Evolutionary conservation across 37 sponge, comb jelly and placozoan species (phyloP).

Genomic region (Theonella swinhoei): DNA sequence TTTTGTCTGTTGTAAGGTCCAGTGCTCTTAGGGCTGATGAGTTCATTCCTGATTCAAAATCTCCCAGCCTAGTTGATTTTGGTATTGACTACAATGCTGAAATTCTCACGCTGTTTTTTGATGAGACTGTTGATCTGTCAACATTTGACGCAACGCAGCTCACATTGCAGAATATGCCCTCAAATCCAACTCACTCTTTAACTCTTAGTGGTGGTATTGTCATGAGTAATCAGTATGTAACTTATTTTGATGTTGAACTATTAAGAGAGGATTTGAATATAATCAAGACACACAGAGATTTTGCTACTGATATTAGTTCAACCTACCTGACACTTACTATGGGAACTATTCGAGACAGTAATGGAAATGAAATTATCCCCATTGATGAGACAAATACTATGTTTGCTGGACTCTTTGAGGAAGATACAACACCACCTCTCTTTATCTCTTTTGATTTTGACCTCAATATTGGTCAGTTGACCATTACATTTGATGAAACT

Average conservation of each 20-base stretch:
- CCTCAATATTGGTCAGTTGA: conserved; percentile 59
- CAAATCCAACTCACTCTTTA: conserved; percentile 11
- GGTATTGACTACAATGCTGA: conserved; percentile 60
- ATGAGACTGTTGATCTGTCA: conserved; percentile 63
- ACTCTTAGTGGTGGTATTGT: conserved; percentile 78
- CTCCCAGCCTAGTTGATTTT: conserved; percentile 46
- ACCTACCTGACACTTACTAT: conserved; percentile 66
- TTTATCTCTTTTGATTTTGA: conserved; percentile 67
- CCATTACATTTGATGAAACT: conserved; percentile 83
- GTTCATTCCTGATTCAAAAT: conserved; percentile 50
- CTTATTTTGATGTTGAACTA: conserved; percentile 45
- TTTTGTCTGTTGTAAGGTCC: conserved; percentile 47
- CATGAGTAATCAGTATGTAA: conserved; percentile 30
- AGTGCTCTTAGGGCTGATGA: conserved; percentile 54
- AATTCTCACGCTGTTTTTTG: conserved; percentile 63
- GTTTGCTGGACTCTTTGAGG: conserved; percentile 8
- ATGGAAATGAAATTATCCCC: conserved; percentile 46
- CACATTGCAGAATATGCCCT: conserved; percentile 43
- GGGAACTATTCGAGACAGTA: conserved; percentile 61
- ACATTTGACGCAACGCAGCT: conserved; percentile 66
- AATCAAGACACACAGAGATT: conserved; percentile 57
- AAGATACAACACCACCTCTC: conserved; percentile 58
- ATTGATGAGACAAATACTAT: not conserved
- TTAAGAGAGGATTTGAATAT: conserved; percentile 79
- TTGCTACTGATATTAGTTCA: conserved; percentile 48